Evolutionary conservation across 2,113 vertebrate genomes (phyloP).

Genomic region (Xiphophorus couchianus): DNA sequence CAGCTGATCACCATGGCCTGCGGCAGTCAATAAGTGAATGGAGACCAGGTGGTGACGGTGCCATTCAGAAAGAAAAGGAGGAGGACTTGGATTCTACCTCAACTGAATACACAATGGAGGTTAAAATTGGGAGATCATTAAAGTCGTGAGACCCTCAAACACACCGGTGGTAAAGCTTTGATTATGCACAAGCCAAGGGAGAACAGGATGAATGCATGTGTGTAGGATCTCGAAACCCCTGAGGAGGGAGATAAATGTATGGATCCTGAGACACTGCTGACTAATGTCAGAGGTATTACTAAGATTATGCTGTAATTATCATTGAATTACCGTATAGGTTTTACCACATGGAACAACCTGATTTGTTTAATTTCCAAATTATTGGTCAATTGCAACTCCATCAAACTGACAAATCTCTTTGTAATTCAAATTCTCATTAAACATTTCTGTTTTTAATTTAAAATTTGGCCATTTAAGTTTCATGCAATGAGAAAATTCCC

Average conservation of each 20-base stretch:
- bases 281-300: background rate
- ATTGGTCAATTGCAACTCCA: background rate
- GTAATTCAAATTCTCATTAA: background rate
- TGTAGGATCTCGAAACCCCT: constrained; percentile 32
- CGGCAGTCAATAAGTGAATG: constrained; percentile 74
- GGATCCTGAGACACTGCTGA: constrained; percentile 5
- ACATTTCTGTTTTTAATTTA: background rate
- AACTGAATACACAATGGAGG: constrained; percentile 54
- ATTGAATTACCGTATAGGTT: background rate
- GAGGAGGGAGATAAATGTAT: background rate
- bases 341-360: background rate
- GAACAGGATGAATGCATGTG: constrained; percentile 50
- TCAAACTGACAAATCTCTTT: background rate
- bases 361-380: background rate
- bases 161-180: constrained; percentile 50
- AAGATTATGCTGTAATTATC: background rate
- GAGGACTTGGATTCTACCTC: constrained; percentile 43
- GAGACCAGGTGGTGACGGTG: constrained; percentile 75
- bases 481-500: background rate
- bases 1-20: constrained; percentile 74
- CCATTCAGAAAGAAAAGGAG: constrained; percentile 53
- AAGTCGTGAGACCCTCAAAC: constrained; percentile 48
- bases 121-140: constrained; percentile 57
- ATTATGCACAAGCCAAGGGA: constrained; percentile 34
- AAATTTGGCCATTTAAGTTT: background rate